Evolutionary conservation across 2,113 vertebrate genomes (phyloP).

Genomic region (Centropus unirufus): DNA sequence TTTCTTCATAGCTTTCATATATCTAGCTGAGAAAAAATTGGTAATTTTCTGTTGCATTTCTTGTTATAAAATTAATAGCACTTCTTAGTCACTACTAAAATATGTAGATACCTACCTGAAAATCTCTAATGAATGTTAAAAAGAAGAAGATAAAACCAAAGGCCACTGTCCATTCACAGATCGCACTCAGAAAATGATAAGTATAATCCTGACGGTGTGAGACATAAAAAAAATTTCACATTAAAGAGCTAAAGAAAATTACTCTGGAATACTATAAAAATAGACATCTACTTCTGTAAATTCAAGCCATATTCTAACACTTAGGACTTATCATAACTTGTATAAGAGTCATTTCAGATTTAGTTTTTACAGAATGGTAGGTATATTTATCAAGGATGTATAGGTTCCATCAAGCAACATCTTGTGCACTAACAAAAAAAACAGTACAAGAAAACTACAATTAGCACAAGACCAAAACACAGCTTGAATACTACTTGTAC

Average conservation of each 20-base stretch:
- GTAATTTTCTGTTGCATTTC: background rate
- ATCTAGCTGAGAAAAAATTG: background rate
- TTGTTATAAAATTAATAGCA: background rate
- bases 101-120: slow-evolving; percentile 84
- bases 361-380: background rate
- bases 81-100: background rate
- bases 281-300: background rate
- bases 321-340: background rate
- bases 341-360: background rate
- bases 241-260: background rate
- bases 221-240: slow-evolving; percentile 21
- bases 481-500: background rate
- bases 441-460: background rate
- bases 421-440: background rate
- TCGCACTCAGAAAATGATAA: slow-evolving; percentile 81
- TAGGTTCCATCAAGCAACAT: background rate
- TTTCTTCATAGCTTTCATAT: background rate
- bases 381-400: background rate
- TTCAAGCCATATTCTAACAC: background rate
- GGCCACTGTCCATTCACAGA: slow-evolving; percentile 92
- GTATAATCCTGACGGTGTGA: slow-evolving; percentile 74
- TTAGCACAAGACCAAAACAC: background rate
- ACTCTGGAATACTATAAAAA: background rate
- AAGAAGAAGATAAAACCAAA: slow-evolving; percentile 95
- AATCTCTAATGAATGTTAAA: slow-evolving; percentile 91